These are phyloP conservation scores for Monoplex corrugatus DNA, from an alignment of 2,888 invertebrate species.

Conservation along the genomic window DNA sequence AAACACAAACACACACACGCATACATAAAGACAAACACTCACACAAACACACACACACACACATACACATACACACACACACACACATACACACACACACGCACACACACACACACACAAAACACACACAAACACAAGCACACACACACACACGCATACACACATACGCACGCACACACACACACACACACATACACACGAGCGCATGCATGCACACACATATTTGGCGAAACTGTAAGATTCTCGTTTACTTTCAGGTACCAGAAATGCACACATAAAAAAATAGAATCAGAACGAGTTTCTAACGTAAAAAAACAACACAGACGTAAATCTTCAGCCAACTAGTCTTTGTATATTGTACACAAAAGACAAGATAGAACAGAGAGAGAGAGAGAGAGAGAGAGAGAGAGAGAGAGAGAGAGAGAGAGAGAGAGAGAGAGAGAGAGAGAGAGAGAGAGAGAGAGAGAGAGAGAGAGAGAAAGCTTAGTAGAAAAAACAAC, in stretches of 20 bases:
- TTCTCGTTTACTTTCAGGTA: background rate
- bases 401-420: slow-evolving; percentile 2
- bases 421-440: background rate
- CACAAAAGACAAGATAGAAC: background rate
- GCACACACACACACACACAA: background rate
- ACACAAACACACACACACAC: background rate
- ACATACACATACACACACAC: background rate
- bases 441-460: slow-evolving; percentile 7
- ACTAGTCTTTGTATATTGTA: too few relatives aligned
- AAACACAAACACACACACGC: background rate
- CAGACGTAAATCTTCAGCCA: too few relatives aligned
- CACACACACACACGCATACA: background rate
- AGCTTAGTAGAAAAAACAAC: too few relatives aligned
- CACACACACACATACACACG: background rate
- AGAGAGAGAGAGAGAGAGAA: background rate
- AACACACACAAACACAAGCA: background rate
- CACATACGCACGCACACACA: background rate
- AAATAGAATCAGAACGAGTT: too few relatives aligned
- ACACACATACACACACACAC: slow-evolving; percentile 22
- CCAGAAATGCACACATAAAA: background rate
- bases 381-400: slow-evolving; percentile 2
- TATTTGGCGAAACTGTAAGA: too few relatives aligned
- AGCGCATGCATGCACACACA: background rate
- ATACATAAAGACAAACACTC: too few relatives aligned
- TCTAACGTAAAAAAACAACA: too few relatives aligned